Percentiles rank a stretch among this genome's conserved stretches.
These are phyloP conservation scores for Acronicta alni DNA, from an alignment of 2,888 invertebrate genomes.

Conservation along the genomic window DNA sequence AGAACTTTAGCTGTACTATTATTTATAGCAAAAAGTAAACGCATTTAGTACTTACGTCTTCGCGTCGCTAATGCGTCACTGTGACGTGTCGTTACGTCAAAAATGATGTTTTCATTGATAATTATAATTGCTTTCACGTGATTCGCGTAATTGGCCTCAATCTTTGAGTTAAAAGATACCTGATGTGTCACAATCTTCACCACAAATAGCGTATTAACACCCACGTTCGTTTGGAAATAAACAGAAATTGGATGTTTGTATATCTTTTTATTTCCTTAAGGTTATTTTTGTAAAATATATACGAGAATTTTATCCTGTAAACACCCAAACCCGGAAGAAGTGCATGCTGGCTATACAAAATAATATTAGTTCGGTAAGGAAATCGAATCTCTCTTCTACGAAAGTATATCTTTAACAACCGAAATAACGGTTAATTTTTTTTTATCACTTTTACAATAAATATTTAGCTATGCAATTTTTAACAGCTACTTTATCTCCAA, in stretches of 20 bases:
- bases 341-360: too few species aligned
- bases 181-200: slow-evolving; percentile 21
- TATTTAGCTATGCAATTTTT: too few species aligned
- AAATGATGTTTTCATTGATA: slow-evolving; percentile 51
- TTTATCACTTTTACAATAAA: too few species aligned
- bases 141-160: slow-evolving; percentile 36
- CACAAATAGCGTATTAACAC: slow-evolving; percentile 13
- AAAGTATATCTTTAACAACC: too few species aligned
- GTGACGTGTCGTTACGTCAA: slow-evolving; percentile 63
- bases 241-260: neutral
- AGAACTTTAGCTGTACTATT: slow-evolving; percentile 57
- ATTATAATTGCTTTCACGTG: slow-evolving; percentile 49
- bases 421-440: too few species aligned
- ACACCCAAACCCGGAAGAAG: too few species aligned
- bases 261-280: too few species aligned
- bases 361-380: too few species aligned
- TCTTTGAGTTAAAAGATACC: slow-evolving; percentile 21
- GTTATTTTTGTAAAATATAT: too few species aligned
- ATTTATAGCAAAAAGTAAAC: slow-evolving; percentile 62
- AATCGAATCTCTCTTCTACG: too few species aligned
- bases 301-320: too few species aligned
- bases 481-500: too few species aligned
- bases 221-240: slow-evolving; percentile 6
- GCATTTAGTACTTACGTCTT: slow-evolving; percentile 60
- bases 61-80: slow-evolving; percentile 63